phyloP scores from a whole-genome alignment of 2,113 vertebrate genomes.

The Coturnix japonica region DNA sequence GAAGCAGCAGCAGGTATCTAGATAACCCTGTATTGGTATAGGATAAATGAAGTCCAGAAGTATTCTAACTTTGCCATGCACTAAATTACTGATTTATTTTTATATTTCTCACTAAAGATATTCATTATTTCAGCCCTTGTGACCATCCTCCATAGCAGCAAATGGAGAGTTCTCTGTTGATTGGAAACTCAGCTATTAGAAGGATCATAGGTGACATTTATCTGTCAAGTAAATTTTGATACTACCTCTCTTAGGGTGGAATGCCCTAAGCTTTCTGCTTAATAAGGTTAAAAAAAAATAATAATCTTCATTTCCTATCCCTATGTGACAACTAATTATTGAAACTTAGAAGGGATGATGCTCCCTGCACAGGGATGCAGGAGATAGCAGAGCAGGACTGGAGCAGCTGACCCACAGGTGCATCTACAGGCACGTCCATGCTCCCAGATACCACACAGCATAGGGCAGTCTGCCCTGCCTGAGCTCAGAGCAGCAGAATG shows the following conservation, averaged over 20 bases:
- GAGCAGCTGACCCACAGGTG: rapidly evolving
- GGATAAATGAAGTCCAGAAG: background rate
- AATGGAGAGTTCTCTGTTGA: background rate
- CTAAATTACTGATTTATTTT: background rate
- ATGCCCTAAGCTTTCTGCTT: background rate
- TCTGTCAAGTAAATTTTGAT: background rate
- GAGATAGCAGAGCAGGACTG: background rate
- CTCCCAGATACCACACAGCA: too few relatives aligned
- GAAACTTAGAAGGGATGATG: background rate
- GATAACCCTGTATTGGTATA: background rate
- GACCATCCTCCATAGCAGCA: background rate
- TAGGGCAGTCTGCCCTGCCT: background rate
- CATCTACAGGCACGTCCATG: background rate
- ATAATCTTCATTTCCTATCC: background rate
- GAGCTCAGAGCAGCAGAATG: background rate
- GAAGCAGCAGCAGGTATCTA: background rate
- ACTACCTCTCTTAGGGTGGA: background rate
- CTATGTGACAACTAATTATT: background rate
- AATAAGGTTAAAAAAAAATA: background rate
- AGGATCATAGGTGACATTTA: background rate
- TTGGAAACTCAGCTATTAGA: background rate
- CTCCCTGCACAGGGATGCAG: background rate
- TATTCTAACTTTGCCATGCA: background rate
- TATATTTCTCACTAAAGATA: background rate
- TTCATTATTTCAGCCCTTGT: background rate